Base-by-base conservation (phyloP, 2,888 invertebrate genomes). In the Spilarctia lutea region DNA sequence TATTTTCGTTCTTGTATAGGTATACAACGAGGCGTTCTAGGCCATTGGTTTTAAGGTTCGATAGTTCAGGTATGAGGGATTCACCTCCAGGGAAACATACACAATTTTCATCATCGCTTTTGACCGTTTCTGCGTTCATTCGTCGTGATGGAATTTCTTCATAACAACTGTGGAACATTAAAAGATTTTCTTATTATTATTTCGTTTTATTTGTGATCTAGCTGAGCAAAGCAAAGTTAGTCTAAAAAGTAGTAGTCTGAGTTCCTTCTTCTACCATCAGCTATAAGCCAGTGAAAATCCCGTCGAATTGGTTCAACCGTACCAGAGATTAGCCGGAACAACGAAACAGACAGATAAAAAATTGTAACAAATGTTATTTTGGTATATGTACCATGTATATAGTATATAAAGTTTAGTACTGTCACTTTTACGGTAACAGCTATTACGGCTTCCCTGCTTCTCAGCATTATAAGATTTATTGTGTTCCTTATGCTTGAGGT, bases 21-120 rank as follows among this genome's bases (percentile, higher is more conserved):
- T 90, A 92, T 2, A 94, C 79, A 0, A 94, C 91, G 10, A 93
- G 75, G 79, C 94, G 88, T 75, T 91, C 88, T 7, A 88, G 75
- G 0, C 85, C 84, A n/a, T 77, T 65, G 8, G 78, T 71, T 0
- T 78, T 33, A 24, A 80, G 42, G 27, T 82, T 82, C 0, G 92
- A 35, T n/a, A 83, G 39, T 7, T 89, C 76, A 84, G 78, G 8
- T 89, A 81, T 16, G 79, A 81, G 27, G 70, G 69, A 30, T 70
- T 67, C 56, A 11, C 74, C 76, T 42, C 65, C 69, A 24, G 78
- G 83, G 65, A 87, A 85, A 74, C 91, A 93, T 24, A 85, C 63
- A 73, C 92, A 92, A 65, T 85, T 73, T n/a, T 80, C 33, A 1
- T 69, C 2, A 6, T 77, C 60, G 35, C 18, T 30, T 16, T 73